Conservation (phyloP, 2,888 invertebrate genomes). For the Stegana nigrithorax region DNA sequence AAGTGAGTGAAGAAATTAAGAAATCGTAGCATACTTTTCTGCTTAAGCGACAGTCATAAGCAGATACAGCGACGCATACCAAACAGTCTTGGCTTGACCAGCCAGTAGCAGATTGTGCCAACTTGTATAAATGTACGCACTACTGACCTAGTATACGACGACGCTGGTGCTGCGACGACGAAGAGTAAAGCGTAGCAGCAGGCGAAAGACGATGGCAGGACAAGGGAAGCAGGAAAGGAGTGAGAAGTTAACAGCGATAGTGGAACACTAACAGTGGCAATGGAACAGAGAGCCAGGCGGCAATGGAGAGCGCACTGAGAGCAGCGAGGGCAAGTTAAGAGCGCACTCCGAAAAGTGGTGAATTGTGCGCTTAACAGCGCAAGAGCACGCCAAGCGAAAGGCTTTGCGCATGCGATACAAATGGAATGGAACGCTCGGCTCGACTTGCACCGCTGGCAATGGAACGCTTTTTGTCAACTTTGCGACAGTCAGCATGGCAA, state of each 20-base stretch:
- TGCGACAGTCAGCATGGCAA: background rate
- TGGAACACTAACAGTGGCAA: background rate
- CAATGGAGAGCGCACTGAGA: slow-evolving; percentile 4
- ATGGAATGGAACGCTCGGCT: background rate
- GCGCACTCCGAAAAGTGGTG: slow-evolving; percentile 57
- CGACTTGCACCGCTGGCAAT: background rate
- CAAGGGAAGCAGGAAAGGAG: background rate
- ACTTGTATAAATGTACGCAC: no score
- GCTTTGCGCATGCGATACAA: slow-evolving; percentile 28
- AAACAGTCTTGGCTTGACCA: slow-evolving; percentile 27
- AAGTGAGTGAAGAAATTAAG: slow-evolving; percentile 25
- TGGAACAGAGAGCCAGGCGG: background rate
- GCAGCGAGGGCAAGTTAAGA: slow-evolving; percentile 26
- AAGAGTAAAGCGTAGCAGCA: background rate
- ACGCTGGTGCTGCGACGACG: background rate
- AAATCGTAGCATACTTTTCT: slow-evolving; percentile 41
- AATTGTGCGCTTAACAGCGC: slow-evolving; percentile 45
- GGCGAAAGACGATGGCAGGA: background rate
- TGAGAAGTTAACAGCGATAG: background rate
- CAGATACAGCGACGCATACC: slow-evolving; percentile 27
- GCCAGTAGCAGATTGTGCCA: background rate
- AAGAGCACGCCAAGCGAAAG: slow-evolving; percentile 32
- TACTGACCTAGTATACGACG: slow-evolving; percentile 60
- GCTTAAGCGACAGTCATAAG: background rate
- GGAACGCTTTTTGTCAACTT: background rate